Conservation (phyloP, 2,797 vertebrate species). For the Pseudomugil gertrudae region DNA sequence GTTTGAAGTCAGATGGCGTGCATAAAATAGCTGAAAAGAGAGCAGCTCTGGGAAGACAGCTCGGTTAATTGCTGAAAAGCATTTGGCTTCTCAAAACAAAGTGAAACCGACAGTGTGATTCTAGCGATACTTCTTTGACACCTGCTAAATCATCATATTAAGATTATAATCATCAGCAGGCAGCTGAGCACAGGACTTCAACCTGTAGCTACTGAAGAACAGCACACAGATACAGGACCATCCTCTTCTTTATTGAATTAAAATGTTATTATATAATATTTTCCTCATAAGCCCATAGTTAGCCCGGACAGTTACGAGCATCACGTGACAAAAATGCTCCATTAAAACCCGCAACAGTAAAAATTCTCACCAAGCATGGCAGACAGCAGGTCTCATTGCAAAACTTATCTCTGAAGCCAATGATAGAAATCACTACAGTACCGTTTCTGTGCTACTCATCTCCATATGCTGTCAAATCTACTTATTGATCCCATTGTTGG, state of each 20-base stretch:
- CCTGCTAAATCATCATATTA: neutral
- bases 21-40: slow-evolving; percentile 38
- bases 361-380: neutral
- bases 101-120: neutral
- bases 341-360: slow-evolving; percentile 13
- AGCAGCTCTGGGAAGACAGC: slow-evolving; percentile 15
- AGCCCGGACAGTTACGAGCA: neutral
- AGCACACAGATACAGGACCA: neutral
- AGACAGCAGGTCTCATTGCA: neutral
- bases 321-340: neutral
- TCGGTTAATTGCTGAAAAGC: neutral
- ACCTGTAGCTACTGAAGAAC: neutral
- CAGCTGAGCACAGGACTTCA: neutral
- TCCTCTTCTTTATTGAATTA: neutral
- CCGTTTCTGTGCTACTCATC: slow-evolving; percentile 28
- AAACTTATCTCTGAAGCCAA: slow-evolving; percentile 8
- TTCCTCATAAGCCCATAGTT: neutral
- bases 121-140: slow-evolving; percentile 5
- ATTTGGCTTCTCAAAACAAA: slow-evolving; percentile 9
- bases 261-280: neutral
- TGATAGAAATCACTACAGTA: neutral
- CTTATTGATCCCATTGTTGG: slow-evolving; percentile 34
- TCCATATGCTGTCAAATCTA: slow-evolving; percentile 14
- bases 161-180: neutral
- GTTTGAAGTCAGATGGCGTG: slow-evolving; percentile 46